Evolutionary conservation across 2,113 vertebrate genomes (phyloP).

Genomic region (Lophius piscatorius): DNA sequence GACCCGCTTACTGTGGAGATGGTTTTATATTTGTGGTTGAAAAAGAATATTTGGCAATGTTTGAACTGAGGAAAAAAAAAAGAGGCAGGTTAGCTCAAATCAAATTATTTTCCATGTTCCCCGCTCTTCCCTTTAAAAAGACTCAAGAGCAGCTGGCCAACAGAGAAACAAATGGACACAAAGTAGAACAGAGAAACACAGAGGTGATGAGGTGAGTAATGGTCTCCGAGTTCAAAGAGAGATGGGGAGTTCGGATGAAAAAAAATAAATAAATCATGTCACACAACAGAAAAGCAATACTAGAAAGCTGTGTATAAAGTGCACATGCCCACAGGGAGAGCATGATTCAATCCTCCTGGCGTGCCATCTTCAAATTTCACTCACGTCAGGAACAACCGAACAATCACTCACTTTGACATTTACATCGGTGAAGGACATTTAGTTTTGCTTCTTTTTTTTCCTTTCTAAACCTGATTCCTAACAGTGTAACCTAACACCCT

Average conservation of each 20-base stretch:
- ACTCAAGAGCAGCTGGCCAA: slow-evolving; percentile 49
- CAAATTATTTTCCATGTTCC: slow-evolving; percentile 1
- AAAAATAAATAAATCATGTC: slow-evolving; percentile 11
- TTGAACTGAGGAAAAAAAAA: not conserved
- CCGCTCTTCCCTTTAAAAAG: slow-evolving; percentile 37
- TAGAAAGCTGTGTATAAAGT: slow-evolving; percentile 43
- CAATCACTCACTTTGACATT: slow-evolving; percentile 42
- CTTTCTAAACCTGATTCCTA: slow-evolving; percentile 5
- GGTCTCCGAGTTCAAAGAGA: slow-evolving; percentile 44
- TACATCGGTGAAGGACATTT: slow-evolving; percentile 24
- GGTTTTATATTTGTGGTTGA: slow-evolving; percentile 9
- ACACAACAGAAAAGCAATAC: slow-evolving; percentile 43
- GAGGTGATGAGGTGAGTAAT: slow-evolving; percentile 61
- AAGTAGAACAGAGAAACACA: slow-evolving; percentile 39
- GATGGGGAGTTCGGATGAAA: slow-evolving; percentile 39
- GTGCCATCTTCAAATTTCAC: slow-evolving; percentile 55
- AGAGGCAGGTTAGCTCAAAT: slow-evolving; percentile 12
- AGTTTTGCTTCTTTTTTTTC: not conserved
- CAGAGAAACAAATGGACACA: slow-evolving; percentile 63
- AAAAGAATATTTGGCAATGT: slow-evolving; percentile 13
- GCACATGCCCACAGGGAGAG: slow-evolving; percentile 26
- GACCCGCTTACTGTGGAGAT: not conserved
- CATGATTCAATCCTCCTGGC: slow-evolving; percentile 33
- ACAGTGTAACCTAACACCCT: slow-evolving; percentile 10
- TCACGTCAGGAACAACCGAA: slow-evolving; percentile 27